These are phyloP conservation scores for Acanthosoma haemorrhoidale DNA, from an alignment of 2,888 invertebrate genomes.

Conservation along the genomic window DNA sequence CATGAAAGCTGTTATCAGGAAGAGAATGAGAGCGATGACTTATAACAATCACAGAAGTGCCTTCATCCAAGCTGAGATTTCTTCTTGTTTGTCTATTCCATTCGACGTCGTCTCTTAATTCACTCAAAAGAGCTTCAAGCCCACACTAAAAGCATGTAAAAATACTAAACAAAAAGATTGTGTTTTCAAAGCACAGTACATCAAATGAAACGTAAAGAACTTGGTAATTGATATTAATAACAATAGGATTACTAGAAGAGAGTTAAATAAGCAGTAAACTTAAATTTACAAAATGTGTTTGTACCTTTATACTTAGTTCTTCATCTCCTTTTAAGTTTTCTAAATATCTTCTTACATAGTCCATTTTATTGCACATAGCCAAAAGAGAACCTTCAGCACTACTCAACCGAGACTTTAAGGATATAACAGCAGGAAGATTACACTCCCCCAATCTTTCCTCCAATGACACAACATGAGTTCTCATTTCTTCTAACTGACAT, in stretches of 20 bases:
- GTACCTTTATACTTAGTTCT: constrained; percentile 36
- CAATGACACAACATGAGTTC: constrained; percentile 32
- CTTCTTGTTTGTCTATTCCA: constrained; percentile 35
- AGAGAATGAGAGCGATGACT: constrained; percentile 35
- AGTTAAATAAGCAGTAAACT: too few relatives aligned
- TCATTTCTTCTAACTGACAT: constrained; percentile 38
- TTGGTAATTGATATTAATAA: not conserved
- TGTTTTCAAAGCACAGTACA: not conserved
- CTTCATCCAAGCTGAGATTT: constrained; percentile 33
- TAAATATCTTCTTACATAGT: constrained; percentile 36
- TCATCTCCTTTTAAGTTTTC: constrained; percentile 35
- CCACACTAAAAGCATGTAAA: constrained; percentile 32
- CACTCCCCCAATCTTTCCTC: constrained; percentile 46
- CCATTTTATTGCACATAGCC: constrained; percentile 37
- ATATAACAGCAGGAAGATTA: constrained; percentile 37
- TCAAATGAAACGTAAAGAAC: not conserved
- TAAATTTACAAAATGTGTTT: not conserved
- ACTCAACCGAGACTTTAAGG: constrained; percentile 30
- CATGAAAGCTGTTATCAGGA: constrained; percentile 35
- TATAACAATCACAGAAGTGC: constrained; percentile 35
- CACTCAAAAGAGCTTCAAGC: constrained; percentile 34
- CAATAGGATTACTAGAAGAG: too few relatives aligned
- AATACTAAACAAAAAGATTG: too few relatives aligned
- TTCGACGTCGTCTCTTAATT: constrained; percentile 35
- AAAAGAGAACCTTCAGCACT: constrained; percentile 36